These are phyloP conservation scores for Ceraclea dissimilis DNA, from an alignment of 2,888 invertebrate genomes.

Conservation along the genomic window DNA sequence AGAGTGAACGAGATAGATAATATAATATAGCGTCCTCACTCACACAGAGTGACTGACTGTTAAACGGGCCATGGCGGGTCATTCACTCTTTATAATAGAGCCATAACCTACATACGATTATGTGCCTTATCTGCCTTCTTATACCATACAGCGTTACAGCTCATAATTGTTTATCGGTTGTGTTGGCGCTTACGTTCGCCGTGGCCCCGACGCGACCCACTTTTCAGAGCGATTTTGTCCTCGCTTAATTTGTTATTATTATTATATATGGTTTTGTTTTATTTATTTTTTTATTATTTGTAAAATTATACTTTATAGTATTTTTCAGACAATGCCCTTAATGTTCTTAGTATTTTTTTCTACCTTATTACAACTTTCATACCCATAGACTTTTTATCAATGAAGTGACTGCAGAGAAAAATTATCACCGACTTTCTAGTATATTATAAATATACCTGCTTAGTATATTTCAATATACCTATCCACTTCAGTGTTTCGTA, in stretches of 20 bases:
- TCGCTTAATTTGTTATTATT: constrained; percentile 24
- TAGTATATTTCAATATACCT: too few relatives aligned
- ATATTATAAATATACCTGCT: too few relatives aligned
- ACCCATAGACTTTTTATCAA: too few relatives aligned
- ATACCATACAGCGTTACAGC: neutral
- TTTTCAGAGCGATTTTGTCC: constrained; percentile 25
- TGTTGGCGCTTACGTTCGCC: constrained; percentile 24
- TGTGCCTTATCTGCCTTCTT: constrained; percentile 16
- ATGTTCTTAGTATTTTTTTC: too few relatives aligned
- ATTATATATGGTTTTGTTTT: constrained; percentile 17
- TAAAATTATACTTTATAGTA: constrained; percentile 11
- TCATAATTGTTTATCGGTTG: constrained; percentile 19
- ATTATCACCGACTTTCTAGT: too few relatives aligned
- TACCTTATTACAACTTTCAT: too few relatives aligned
- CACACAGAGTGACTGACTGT: constrained; percentile 56
- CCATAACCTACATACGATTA: constrained; percentile 26
- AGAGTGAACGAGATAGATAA: constrained; percentile 29
- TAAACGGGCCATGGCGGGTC: constrained; percentile 62
- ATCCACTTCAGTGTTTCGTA: too few relatives aligned
- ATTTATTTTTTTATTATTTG: constrained; percentile 15
- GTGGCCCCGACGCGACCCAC: constrained; percentile 26
- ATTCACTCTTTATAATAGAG: constrained; percentile 36
- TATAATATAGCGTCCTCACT: constrained; percentile 31
- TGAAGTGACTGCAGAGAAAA: too few relatives aligned
- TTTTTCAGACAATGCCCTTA: too few relatives aligned